These are phyloP conservation scores for Periparus ater DNA, from an alignment of 2,797 vertebrate genomes.

Conservation along the genomic window DNA sequence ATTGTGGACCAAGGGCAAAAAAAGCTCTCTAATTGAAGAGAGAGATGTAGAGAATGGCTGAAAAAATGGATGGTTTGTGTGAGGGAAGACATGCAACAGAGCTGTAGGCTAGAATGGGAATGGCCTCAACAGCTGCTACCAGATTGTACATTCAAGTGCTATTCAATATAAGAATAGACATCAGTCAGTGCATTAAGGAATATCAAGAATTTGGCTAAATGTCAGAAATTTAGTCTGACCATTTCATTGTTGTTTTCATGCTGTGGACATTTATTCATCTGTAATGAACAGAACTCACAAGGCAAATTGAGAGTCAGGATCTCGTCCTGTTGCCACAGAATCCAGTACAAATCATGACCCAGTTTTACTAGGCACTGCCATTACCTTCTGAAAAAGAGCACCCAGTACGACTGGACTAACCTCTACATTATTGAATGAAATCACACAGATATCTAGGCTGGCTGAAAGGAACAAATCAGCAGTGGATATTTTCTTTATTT, in stretches of 20 bases:
- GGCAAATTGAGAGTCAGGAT: not conserved
- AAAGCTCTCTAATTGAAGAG: not conserved
- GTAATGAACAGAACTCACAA: not conserved
- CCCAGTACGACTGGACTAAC: not conserved
- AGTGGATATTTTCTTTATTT: not conserved
- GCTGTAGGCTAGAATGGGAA: not conserved
- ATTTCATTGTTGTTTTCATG: not conserved
- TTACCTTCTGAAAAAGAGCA: not conserved
- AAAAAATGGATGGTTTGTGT: not conserved
- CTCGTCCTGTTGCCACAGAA: not conserved
- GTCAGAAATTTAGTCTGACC: not conserved
- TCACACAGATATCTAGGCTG: not conserved
- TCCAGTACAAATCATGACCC: not conserved
- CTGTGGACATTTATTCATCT: not conserved
- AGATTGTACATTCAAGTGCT: not conserved
- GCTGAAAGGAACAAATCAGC: not conserved
- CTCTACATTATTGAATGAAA: not conserved
- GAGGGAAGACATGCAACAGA: not conserved
- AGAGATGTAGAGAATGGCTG: not conserved
- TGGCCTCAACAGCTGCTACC: not conserved
- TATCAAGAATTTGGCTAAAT: not conserved
- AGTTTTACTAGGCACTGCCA: not conserved
- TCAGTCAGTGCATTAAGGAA: not conserved
- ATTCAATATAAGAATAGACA: not conserved
- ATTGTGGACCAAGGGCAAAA: not conserved